A percentile compares a stretch with the other conserved stretches of the same genome.
These are phyloP conservation scores for Unio pictorum DNA, from an alignment of 2,888 invertebrate species.

Conservation along the genomic window DNA sequence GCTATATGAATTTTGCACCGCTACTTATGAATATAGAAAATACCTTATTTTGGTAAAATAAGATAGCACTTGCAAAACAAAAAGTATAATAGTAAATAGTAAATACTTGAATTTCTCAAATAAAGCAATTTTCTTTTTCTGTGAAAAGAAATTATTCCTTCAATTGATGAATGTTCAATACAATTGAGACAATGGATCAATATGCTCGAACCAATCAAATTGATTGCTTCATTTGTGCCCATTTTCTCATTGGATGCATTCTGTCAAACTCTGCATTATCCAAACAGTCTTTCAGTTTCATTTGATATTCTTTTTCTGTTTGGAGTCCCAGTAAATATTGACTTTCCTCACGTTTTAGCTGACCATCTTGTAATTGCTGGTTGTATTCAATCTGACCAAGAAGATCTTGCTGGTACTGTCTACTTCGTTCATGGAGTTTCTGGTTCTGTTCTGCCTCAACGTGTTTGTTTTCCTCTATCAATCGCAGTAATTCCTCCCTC, in stretches of 20 bases:
- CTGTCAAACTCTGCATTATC: constrained; percentile 60
- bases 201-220: too few relatives aligned
- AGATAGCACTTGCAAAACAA: too few relatives aligned
- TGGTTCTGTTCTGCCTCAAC: constrained; percentile 56
- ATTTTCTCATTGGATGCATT: constrained; percentile 64
- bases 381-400: constrained; percentile 67
- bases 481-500: constrained; percentile 48
- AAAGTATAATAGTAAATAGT: too few relatives aligned
- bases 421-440: constrained; percentile 42
- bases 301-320: constrained; percentile 64
- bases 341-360: constrained; percentile 52
- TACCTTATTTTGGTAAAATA: too few relatives aligned
- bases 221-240: too few relatives aligned
- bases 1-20: too few relatives aligned
- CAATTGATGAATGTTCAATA: too few relatives aligned
- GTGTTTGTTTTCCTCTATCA: constrained; percentile 64
- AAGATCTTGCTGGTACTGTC: constrained; percentile 63
- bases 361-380: constrained; percentile 44
- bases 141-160: too few relatives aligned
- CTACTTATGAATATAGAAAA: too few relatives aligned
- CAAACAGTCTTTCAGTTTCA: constrained; percentile 59
- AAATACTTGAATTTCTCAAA: too few relatives aligned
- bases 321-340: constrained; percentile 45
- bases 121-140: too few relatives aligned
- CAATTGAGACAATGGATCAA: too few relatives aligned